A percentile compares a stretch with the other conserved stretches of the same genome.
phyloP scores from a whole-genome alignment of 1,140 invertebrate genomes.

The Drosophila arawakana region DNA sequence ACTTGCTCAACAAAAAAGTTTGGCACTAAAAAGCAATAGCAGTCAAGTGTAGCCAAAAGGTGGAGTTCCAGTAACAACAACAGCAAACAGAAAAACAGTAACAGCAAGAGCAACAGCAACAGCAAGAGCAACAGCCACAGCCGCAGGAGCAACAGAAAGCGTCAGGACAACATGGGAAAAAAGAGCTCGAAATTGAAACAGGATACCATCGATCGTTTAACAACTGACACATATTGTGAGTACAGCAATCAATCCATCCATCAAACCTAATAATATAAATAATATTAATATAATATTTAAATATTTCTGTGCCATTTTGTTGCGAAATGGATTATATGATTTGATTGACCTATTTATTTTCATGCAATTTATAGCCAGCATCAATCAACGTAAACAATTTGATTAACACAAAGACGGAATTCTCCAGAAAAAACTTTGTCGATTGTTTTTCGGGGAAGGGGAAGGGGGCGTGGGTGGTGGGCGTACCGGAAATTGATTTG shows the following conservation, averaged over 20 bases:
- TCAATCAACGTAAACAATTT: slow-evolving; percentile 32
- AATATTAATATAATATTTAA: slow-evolving; percentile 12
- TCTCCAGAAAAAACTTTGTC: too few relatives aligned
- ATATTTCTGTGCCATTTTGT: background rate
- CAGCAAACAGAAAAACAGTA: background rate
- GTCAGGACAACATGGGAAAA: slow-evolving; percentile 89
- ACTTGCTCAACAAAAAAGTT: slow-evolving; percentile 60
- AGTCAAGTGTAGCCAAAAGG: slow-evolving; percentile 60
- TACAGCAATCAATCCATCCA: slow-evolving; percentile 74
- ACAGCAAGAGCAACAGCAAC: slow-evolving; percentile 7
- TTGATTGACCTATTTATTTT: slow-evolving; percentile 57
- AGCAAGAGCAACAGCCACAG: slow-evolving; percentile 26
- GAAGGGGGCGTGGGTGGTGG: too few relatives aligned
- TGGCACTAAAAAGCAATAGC: slow-evolving; percentile 71
- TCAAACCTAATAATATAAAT: background rate
- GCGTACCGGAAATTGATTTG: background rate
- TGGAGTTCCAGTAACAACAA: slow-evolving; percentile 17
- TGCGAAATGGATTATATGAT: slow-evolving; percentile 42
- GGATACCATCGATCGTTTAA: slow-evolving; percentile 95
- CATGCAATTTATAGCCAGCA: slow-evolving; percentile 24
- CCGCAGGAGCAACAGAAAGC: slow-evolving; percentile 16
- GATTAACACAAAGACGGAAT: slow-evolving; percentile 8
- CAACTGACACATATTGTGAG: slow-evolving; percentile 96
- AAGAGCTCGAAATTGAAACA: slow-evolving; percentile 97
- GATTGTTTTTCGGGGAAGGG: too few relatives aligned